These are phyloP conservation scores for Rhopalosiphum maidis DNA, from an alignment of 1,140 invertebrate genomes.

Conservation along the genomic window DNA sequence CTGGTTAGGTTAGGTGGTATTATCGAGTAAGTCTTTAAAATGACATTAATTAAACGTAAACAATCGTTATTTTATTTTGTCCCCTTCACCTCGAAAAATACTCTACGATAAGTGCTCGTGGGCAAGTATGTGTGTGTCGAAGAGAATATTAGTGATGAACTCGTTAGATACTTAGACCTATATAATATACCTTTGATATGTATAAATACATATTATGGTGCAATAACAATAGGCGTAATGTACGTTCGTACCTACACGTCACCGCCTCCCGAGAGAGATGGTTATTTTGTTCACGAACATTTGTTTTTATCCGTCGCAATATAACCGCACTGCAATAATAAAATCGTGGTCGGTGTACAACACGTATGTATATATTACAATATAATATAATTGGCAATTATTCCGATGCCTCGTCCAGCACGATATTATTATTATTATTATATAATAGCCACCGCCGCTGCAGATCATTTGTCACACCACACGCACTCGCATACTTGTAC, in stretches of 20 bases:
- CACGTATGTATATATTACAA: background rate
- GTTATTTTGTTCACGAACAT: background rate
- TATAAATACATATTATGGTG: no score
- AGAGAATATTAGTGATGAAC: background rate
- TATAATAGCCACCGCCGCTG: background rate
- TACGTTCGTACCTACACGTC: background rate
- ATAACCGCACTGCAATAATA: background rate
- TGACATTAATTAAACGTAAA: background rate
- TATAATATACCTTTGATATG: background rate
- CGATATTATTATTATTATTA: background rate
- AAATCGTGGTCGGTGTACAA: background rate
- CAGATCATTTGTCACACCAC: background rate
- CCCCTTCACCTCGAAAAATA: background rate
- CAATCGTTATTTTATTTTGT: background rate
- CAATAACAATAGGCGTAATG: background rate
- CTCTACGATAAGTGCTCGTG: background rate
- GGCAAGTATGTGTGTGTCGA: background rate
- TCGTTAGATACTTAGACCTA: background rate
- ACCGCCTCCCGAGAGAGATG: background rate
- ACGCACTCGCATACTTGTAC: background rate
- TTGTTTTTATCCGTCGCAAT: background rate
- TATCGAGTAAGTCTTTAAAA: background rate
- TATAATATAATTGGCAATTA: conserved; percentile 26
- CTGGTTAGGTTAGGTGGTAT: no score
- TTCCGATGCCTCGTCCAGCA: background rate